Base-by-base conservation (phyloP, 2,113 vertebrate species). In the Gopherus evgoodei region DNA sequence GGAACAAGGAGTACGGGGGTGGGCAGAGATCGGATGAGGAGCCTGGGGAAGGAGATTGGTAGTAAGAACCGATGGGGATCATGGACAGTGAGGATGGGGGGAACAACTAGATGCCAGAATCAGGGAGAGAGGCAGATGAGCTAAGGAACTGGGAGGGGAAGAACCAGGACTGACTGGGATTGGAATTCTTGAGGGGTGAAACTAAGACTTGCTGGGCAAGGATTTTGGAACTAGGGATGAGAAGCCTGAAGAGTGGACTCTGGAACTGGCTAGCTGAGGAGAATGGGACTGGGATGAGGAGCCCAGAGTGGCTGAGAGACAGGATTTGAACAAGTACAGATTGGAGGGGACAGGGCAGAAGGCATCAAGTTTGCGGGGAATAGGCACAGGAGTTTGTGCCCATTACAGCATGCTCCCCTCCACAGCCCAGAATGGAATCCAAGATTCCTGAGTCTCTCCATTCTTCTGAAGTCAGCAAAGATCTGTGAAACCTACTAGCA, bases 271-370 rank as follows among this genome's bases (percentile, higher is more conserved):
- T 52, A 69, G 1, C 56, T 95, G 25, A 87, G 69, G 17, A 0
- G 35, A 10, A 0, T 80, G 21, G 65, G 69, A 80, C 12, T 62
- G 59, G 76, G 35, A 44, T 49, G 17, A 53, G 29, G 81, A 92
- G 52, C 44, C 84, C 91, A 42, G 86, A 49, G 4, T 0, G 1
- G 35, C 78, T 88, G 75, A 83, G 52, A 57, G 7, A 84, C 3
- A 83, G 44, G 62, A 81, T 29, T 59, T 78, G 96, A 80, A 27
- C 42, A 4, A 16, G 59, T 87, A 80, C 17, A 92, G 88, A 85
- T 62, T 49, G 27, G 54, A 93, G 84, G 56, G 29, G 62, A 35
- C 11, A 42, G 84, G 76, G 76, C 87, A 52, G 62, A 89, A 80
- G 49, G 52, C 84, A 38, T 21, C 17, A 19, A 9, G 65, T 14